Percentiles rank a stretch among this genome's conserved stretches.
phyloP scores from a whole-genome alignment of 2,797 vertebrate genomes.

The Pangasius macronema region DNA sequence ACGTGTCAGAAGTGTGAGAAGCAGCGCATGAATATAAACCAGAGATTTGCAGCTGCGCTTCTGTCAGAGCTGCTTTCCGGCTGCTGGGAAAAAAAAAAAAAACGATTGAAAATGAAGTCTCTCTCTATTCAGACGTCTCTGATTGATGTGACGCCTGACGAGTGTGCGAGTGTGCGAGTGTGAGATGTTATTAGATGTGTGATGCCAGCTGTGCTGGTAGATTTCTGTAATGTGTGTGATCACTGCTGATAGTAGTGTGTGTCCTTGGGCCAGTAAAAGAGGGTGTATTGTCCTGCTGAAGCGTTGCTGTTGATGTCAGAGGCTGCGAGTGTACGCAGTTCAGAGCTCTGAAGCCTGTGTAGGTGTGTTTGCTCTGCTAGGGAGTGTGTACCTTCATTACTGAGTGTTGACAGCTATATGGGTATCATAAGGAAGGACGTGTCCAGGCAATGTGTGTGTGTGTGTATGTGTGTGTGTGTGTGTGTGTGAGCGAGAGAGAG shows the following conservation, averaged over 20 bases:
- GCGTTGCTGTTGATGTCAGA: not conserved
- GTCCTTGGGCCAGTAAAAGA: conserved; percentile 15
- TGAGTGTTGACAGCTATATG: conserved; percentile 12
- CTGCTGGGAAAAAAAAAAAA: not conserved
- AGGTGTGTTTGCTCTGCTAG: conserved; percentile 18
- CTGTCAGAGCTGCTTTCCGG: not conserved
- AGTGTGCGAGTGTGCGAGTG: not conserved
- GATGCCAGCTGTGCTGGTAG: not conserved
- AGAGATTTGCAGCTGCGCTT: not conserved
- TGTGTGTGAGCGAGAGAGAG: not conserved
- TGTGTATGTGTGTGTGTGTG: not conserved
- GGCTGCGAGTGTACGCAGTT: not conserved
- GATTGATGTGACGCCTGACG: not conserved
- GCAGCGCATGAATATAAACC: not conserved
- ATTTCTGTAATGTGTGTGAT: not conserved
- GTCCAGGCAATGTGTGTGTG: not conserved
- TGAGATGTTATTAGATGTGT: not conserved
- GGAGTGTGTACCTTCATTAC: conserved; percentile 23
- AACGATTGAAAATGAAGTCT: not conserved
- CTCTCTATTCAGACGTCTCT: not conserved
- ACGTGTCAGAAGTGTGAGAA: not conserved
- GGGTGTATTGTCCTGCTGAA: not conserved
- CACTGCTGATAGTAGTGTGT: not conserved
- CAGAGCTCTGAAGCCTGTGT: not conserved
- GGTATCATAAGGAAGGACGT: not conserved